Conservation (phyloP, 1,140 invertebrate genomes). For the Drosophila bocqueti region DNA sequence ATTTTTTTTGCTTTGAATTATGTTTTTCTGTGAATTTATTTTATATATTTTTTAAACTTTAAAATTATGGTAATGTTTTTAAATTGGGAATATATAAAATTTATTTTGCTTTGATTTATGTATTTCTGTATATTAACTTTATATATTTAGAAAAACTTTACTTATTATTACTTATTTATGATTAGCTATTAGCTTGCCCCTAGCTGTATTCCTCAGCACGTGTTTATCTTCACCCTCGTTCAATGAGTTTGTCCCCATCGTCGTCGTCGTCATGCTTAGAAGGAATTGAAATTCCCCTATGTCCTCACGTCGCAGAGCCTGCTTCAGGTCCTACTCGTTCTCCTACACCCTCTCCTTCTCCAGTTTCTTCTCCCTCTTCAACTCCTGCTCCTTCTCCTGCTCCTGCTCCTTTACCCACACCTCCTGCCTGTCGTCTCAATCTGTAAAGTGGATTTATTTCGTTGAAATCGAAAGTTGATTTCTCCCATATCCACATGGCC, state of each 20-base stretch:
- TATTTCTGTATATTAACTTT: no score
- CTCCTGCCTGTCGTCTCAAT: conserved; percentile 53
- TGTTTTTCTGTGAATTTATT: background rate
- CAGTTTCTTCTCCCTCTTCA: background rate
- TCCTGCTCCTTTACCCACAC: background rate
- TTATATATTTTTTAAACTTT: background rate
- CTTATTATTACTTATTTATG: no score
- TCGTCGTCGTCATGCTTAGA: conserved; percentile 59
- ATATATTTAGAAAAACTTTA: no score
- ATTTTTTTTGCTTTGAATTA: background rate
- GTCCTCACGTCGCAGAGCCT: conserved; percentile 15
- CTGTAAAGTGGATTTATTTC: conserved; percentile 80
- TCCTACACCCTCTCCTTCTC: background rate
- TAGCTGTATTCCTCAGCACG: conserved; percentile 33
- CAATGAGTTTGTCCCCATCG: conserved; percentile 67
- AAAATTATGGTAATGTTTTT: no score
- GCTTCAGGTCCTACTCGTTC: background rate
- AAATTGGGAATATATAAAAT: no score
- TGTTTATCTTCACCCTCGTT: conserved; percentile 62
- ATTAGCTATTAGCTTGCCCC: background rate
- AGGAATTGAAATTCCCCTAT: conserved; percentile 72
- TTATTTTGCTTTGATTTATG: no score
- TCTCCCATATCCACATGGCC: conserved; percentile 13
- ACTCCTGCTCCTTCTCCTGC: no score
- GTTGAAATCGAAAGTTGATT: conserved; percentile 80